Percentiles rank a stretch among this genome's conserved stretches.
phyloP scores from a whole-genome alignment of 1,140 invertebrate genomes.

The Lordiphosa mommai region DNA sequence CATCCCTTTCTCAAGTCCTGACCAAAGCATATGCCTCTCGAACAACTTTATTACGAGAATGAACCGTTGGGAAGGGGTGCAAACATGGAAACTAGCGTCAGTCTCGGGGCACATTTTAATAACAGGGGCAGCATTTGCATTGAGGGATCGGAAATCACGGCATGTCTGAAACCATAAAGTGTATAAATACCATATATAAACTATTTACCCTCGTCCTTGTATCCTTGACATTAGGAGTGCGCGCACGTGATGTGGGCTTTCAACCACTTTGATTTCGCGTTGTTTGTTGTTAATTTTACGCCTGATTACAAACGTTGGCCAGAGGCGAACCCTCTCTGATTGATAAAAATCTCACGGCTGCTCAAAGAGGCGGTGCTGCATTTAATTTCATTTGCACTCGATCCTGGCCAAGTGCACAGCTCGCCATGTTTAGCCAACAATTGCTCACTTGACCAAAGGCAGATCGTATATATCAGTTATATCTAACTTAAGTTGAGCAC shows the following conservation, averaged over 20 bases:
- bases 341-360: conserved; percentile 70
- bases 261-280: conserved; percentile 60
- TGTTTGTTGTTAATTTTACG: conserved; percentile 68
- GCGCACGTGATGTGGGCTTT: conserved; percentile 60
- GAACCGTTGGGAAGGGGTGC: conserved; percentile 23
- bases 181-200: conserved; percentile 65
- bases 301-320: conserved; percentile 43
- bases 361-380: conserved; percentile 7
- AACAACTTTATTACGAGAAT: conserved; percentile 64
- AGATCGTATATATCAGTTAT: conserved; percentile 11
- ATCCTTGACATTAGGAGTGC: conserved; percentile 60
- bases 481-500: conserved; percentile 51
- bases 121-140: conserved; percentile 52
- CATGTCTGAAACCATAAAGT: conserved; percentile 76
- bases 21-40: conserved; percentile 58
- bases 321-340: conserved; percentile 28
- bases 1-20: conserved; percentile 6
- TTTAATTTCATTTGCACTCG: conserved; percentile 14
- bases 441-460: conserved; percentile 15
- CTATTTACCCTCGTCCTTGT: conserved; percentile 32
- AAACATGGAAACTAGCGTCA: conserved; percentile 36
- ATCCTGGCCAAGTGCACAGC: conserved; percentile 44
- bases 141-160: conserved; percentile 45
- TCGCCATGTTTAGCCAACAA: conserved; percentile 55
- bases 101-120: conserved; percentile 54